These are phyloP conservation scores for Megalurothrips usitatus DNA, from an alignment of 2,888 invertebrate genomes.

Conservation along the genomic window DNA sequence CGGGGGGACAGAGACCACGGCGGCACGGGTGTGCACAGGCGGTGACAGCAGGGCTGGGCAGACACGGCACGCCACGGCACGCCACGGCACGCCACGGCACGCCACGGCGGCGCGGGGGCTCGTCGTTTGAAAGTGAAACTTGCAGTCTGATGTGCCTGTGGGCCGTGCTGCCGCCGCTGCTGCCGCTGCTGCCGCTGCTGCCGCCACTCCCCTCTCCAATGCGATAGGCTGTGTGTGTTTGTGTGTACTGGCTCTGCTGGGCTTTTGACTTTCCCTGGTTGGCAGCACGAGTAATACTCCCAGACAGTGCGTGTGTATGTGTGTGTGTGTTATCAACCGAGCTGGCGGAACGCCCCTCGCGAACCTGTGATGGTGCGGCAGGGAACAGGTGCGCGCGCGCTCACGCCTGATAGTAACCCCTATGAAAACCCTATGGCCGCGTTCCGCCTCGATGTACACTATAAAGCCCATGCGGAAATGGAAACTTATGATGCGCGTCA, in stretches of 20 bases:
- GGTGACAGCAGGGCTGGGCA: not conserved
- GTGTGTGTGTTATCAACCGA: not conserved
- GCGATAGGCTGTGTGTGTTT: not conserved
- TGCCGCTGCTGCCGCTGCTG: not conserved
- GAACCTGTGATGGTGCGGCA: not conserved
- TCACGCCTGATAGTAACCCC: not conserved
- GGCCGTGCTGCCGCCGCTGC: not conserved
- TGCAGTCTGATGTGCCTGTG: not conserved
- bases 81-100: not conserved
- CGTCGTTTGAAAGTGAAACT: not conserved
- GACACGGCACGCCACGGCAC: not conserved
- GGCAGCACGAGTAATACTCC: not conserved
- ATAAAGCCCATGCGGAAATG: too few relatives aligned
- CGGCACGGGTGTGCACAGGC: not conserved
- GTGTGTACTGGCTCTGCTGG: too few relatives aligned
- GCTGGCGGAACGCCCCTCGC: not conserved
- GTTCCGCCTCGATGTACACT: too few relatives aligned
- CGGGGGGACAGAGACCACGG: too few relatives aligned
- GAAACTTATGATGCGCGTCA: too few relatives aligned
- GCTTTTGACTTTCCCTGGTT: conserved; percentile 1
- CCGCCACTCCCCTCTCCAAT: not conserved
- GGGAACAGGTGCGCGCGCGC: not conserved
- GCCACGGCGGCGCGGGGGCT: not conserved
- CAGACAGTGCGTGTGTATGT: not conserved
- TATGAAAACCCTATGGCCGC: too few relatives aligned